These are phyloP conservation scores for Sminthurides aquaticus DNA, from an alignment of 2,888 invertebrate species.

Conservation along the genomic window DNA sequence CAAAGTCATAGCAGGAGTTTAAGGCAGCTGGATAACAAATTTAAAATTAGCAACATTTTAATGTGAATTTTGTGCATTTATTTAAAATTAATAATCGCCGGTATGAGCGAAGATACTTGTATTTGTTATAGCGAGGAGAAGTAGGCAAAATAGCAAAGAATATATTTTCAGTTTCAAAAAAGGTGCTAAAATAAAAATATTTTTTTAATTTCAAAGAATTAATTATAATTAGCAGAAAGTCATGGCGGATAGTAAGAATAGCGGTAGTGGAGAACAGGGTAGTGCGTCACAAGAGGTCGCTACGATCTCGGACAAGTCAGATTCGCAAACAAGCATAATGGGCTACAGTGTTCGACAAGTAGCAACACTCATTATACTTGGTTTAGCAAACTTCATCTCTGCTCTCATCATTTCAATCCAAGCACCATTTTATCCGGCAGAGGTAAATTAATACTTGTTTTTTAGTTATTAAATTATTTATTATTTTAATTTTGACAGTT, in stretches of 20 bases:
- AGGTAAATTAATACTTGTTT: no score
- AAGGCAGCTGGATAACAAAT: no score
- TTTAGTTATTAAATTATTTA: no score
- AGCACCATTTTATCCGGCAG: constrained; percentile 76
- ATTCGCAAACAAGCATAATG: constrained; percentile 1
- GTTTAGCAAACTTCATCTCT: constrained; percentile 73
- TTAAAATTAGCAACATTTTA: no score
- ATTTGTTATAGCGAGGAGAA: no score
- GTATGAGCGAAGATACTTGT: no score
- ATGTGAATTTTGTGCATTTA: no score
- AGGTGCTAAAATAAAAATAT: not conserved
- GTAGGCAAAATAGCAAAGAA: not conserved
- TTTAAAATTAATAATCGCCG: no score
- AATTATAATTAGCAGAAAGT: not conserved
- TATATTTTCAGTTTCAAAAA: not conserved
- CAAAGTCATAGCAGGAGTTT: no score
- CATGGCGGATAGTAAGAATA: not conserved
- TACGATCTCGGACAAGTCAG: not conserved
- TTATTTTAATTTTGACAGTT: no score
- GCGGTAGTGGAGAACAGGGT: not conserved
- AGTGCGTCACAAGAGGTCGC: not conserved
- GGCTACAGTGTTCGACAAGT: constrained; percentile 65
- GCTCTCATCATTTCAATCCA: constrained; percentile 76
- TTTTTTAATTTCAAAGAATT: not conserved
- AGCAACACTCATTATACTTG: constrained; percentile 68